A percentile compares a stretch with the other conserved stretches of the same genome.
Conservation (phyloP, 2,113 vertebrate species). For the Argyrosomus japonicus region DNA sequence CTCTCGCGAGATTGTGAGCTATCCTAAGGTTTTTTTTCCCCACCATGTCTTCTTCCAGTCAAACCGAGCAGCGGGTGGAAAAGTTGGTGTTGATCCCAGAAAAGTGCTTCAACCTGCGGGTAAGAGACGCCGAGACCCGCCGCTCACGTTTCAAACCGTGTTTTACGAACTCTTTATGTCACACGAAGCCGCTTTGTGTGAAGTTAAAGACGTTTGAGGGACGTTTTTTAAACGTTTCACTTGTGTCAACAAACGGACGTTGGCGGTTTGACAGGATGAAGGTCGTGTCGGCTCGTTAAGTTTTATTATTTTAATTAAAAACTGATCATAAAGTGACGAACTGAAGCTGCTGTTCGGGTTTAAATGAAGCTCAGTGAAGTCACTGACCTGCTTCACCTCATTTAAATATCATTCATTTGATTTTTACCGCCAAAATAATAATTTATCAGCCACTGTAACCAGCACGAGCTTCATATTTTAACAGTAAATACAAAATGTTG, state of each 20-base stretch:
- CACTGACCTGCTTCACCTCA: background rate
- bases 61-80: background rate
- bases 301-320: no score
- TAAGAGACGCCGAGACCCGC: background rate
- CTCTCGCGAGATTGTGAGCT: conserved; percentile 36
- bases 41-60: background rate
- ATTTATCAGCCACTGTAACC: background rate
- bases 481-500: background rate
- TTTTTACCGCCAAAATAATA: background rate
- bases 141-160: rapidly evolving
- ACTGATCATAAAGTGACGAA: no score
- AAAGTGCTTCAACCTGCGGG: background rate
- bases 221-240: background rate
- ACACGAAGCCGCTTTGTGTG: background rate
- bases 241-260: background rate
- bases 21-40: background rate
- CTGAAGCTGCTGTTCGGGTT: no score
- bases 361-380: no score
- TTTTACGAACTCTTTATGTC: rapidly evolving
- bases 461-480: background rate
- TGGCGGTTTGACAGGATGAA: no score
- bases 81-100: background rate
- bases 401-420: background rate
- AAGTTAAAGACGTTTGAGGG: background rate
- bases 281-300: no score